These are phyloP conservation scores for Myanophis thanlyinensis DNA, from an alignment of 2,113 vertebrate species.

Conservation along the genomic window DNA sequence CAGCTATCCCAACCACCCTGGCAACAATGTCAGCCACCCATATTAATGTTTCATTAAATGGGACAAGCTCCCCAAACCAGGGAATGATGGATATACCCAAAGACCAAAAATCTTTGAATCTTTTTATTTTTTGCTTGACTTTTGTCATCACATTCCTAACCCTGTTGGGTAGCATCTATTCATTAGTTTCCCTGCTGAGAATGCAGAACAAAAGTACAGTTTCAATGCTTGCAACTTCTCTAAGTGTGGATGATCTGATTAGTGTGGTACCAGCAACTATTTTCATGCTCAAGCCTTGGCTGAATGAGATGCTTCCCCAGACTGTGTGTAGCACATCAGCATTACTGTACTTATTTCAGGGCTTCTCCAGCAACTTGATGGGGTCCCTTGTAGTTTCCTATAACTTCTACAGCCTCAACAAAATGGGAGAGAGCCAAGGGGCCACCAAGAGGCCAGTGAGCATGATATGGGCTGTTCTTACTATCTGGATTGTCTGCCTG, in stretches of 20 bases:
- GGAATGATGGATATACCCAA: slow-evolving; percentile 62
- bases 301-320: slow-evolving; percentile 56
- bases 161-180: slow-evolving; percentile 83
- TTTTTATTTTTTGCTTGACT: slow-evolving; percentile 82
- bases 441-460: slow-evolving; percentile 56
- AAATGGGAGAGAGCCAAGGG: slow-evolving; percentile 56
- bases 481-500: slow-evolving; percentile 82
- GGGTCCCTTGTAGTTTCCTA: slow-evolving; percentile 85
- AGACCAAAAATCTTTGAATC: slow-evolving; percentile 66
- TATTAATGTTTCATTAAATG: slow-evolving; percentile 71
- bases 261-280: slow-evolving; percentile 81
- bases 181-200: slow-evolving; percentile 78
- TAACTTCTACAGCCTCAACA: slow-evolving; percentile 83
- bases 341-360: slow-evolving; percentile 88
- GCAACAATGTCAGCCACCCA: slow-evolving; percentile 63
- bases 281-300: slow-evolving; percentile 86
- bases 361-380: slow-evolving; percentile 90
- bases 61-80: slow-evolving; percentile 69
- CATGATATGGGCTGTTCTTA: slow-evolving; percentile 74
- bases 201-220: slow-evolving; percentile 79
- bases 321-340: slow-evolving; percentile 84
- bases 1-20: neutral
- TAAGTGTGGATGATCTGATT: slow-evolving; percentile 90
- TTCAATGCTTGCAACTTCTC: slow-evolving; percentile 85
- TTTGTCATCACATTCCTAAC: slow-evolving; percentile 74